Percentiles rank a stretch among this genome's conserved stretches.
Evolutionary conservation across 2,113 vertebrate species (phyloP).

Genomic region (Psittacula cyanocephala): DNA sequence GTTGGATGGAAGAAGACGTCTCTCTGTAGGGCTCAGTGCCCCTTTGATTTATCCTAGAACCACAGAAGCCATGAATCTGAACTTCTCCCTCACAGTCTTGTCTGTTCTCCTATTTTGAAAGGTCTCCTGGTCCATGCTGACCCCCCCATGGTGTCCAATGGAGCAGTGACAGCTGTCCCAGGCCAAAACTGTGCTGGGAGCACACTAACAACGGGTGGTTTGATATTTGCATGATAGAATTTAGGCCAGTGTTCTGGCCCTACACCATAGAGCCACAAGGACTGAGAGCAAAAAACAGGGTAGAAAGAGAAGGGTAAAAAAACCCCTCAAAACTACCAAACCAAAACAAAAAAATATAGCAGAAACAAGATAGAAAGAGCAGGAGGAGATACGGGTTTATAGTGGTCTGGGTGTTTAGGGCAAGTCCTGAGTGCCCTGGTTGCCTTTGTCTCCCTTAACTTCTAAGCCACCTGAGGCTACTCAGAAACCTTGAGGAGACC

Average conservation of each 20-base stretch:
- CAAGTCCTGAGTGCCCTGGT: neutral
- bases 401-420: neutral
- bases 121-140: neutral
- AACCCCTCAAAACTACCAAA: too few relatives aligned
- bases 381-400: neutral
- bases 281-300: neutral
- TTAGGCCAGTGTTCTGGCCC: neutral
- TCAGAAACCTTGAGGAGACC: neutral
- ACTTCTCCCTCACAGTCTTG: neutral
- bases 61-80: neutral
- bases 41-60: neutral
- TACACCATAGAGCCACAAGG: accelerated
- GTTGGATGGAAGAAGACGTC: neutral
- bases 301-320: neutral
- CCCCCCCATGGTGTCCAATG: too few relatives aligned
- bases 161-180: neutral
- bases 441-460: neutral
- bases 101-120: neutral
- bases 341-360: neutral
- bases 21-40: neutral
- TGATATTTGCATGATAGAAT: neutral
- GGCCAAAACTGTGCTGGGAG: neutral
- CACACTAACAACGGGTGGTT: accelerated
- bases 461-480: neutral
- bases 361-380: neutral